Percentiles rank a stretch among this genome's conserved stretches.
Conservation (phyloP, 2,113 vertebrate genomes). For the Ameiurus melas region DNA sequence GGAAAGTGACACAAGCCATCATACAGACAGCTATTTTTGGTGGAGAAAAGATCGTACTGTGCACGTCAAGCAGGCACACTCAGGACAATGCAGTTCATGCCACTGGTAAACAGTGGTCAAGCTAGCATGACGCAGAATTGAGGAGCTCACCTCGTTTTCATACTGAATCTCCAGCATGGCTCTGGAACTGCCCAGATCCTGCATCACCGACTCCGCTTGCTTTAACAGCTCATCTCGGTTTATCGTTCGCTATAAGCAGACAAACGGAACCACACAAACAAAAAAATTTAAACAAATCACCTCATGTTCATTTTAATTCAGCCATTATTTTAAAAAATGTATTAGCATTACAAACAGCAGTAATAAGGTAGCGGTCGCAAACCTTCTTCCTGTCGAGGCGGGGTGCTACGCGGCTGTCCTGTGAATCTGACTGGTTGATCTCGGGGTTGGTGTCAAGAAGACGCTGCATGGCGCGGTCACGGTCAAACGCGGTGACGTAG, state of each 20-base stretch:
- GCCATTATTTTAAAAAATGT: too few relatives aligned
- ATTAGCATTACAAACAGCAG: not conserved
- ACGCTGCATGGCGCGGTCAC: slow-evolving; percentile 97
- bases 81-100: not conserved
- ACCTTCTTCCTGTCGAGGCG: slow-evolving; percentile 99
- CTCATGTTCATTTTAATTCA: not conserved
- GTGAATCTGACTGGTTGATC: slow-evolving; percentile 98
- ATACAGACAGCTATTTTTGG: not conserved
- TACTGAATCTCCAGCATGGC: slow-evolving; percentile 99
- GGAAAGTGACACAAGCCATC: not conserved
- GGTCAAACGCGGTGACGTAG: slow-evolving; percentile 99
- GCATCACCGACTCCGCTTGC: slow-evolving; percentile 98
- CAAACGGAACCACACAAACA: slow-evolving; percentile 22
- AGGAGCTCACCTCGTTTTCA: slow-evolving; percentile 91
- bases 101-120: not conserved
- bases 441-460: slow-evolving; percentile 97
- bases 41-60: not conserved
- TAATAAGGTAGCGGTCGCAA: not conserved
- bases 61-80: not conserved
- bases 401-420: slow-evolving; percentile 97
- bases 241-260: slow-evolving; percentile 87
- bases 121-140: not conserved
- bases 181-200: slow-evolving; percentile 96
- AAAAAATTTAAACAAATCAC: not conserved
- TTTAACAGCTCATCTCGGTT: slow-evolving; percentile 97